Conservation (phyloP, 2,888 invertebrate genomes). For the Standfussiana lucernea region DNA sequence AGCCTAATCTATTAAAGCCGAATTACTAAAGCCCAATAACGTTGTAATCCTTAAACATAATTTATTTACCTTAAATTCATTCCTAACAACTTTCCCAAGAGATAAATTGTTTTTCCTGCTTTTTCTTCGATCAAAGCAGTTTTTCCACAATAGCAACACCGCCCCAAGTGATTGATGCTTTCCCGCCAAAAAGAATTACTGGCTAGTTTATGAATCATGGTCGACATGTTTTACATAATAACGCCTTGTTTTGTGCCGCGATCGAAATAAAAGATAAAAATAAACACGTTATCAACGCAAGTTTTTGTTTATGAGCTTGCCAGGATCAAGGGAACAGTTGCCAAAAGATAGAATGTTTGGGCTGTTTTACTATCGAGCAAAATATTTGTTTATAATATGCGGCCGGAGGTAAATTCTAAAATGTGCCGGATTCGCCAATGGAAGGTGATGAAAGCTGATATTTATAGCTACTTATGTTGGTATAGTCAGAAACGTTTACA, state of each 20-base stretch:
- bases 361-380: conserved; percentile 49
- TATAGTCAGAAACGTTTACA: background rate
- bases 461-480: background rate
- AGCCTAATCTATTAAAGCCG: background rate
- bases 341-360: conserved; percentile 52
- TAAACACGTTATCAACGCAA: conserved; percentile 67
- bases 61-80: background rate
- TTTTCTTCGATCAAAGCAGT: conserved; percentile 5
- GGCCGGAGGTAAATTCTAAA: background rate
- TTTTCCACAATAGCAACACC: conserved; percentile 50
- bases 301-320: conserved; percentile 65
- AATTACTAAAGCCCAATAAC: background rate
- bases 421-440: background rate
- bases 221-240: conserved; percentile 72
- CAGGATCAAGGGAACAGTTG: conserved; percentile 57
- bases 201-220: conserved; percentile 73
- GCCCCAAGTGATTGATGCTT: conserved; percentile 74
- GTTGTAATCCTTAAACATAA: background rate
- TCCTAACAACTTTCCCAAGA: conserved; percentile 2
- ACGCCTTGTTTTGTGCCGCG: conserved; percentile 67
- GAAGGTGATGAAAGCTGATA: background rate
- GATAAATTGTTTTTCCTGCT: background rate
- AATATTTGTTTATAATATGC: conserved; percentile 44
- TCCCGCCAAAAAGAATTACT: conserved; percentile 74
- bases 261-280: conserved; percentile 70